Conservation (phyloP, 1,140 invertebrate genomes). For the Sipha flava region DNA sequence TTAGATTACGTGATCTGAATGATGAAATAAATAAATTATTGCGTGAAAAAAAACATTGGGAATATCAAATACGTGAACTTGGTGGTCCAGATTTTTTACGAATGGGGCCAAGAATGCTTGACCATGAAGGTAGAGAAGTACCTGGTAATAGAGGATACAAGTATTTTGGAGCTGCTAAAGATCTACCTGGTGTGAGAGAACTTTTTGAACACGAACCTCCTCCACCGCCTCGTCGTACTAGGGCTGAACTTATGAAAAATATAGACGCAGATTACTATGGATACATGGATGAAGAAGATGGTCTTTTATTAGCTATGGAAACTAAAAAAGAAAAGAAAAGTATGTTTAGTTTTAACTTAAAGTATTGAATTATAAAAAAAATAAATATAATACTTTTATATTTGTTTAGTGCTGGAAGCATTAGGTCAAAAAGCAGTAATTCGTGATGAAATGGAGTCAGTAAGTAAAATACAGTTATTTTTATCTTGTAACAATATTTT, state of each 20-base stretch:
- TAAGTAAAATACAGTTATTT: neutral
- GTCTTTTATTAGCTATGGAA: constrained; percentile 83
- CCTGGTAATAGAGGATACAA: constrained; percentile 97
- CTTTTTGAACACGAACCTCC: constrained; percentile 94
- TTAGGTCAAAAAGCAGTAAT: neutral
- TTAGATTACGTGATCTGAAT: constrained; percentile 93
- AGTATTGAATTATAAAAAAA: neutral
- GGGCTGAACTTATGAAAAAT: constrained; percentile 94
- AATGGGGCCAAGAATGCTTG: constrained; percentile 87
- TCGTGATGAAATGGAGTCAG: neutral
- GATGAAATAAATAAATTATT: constrained; percentile 99
- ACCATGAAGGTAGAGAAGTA: constrained; percentile 93
- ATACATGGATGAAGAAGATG: constrained; percentile 96
- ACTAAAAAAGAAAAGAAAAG: constrained; percentile 64
- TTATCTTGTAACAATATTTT: neutral
- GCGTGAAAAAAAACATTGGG: constrained; percentile 93
- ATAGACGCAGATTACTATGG: constrained; percentile 99
- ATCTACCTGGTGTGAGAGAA: constrained; percentile 94
- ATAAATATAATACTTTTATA: neutral
- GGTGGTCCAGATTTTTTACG: constrained; percentile 91
- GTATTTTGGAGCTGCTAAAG: constrained; percentile 98
- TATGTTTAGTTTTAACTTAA: constrained; percentile 33
- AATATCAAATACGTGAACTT: constrained; percentile 87
- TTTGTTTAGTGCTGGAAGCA: neutral
- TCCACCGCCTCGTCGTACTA: constrained; percentile 75